Base-by-base conservation (phyloP, 2,797 vertebrate species). In the Myotis planiceps region DNA sequence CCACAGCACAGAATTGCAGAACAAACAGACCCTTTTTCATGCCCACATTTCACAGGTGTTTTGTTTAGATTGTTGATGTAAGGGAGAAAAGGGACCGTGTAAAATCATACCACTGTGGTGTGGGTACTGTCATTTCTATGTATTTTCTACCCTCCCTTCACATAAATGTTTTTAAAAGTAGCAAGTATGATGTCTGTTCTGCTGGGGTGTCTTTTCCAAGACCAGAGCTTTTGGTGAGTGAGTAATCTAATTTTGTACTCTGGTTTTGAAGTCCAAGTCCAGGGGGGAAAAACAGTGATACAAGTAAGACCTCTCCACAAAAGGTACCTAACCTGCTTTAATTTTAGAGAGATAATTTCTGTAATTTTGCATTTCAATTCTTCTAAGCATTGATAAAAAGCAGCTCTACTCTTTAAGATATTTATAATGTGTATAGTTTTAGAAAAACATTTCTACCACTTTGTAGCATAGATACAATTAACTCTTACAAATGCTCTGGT, bases 61-160 rank as follows among this genome's bases (percentile, higher is more conserved):
- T 88, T 92, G 32, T 92, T 94, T 92, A 85, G 90, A 76, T 75
- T 65, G 29, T 65, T n/a, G 23, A 53, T 58, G 13, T 80, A 65
- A 96, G 66, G 8, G 23, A 68, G 39, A 79, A 68, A 80, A 42
- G 27, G n/a, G 8, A 37, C 14, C 29, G 18, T 8, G 65, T 82
- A 53, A 79, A 92, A 71, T 55, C 15, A 66, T 4, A 66, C 15
- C 10, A 58, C 32, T 2, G 12, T 90, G 75, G 51, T 18, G 14
- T 86, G 47, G 21, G 63, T 74, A 39, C 34, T 92, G 15, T 55
- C 49, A 39, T 63, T 88, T 91, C 66, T 66, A 71, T 49, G 29
- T 94, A 55, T 65, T 94, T 63, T 69, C 4, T 49, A 9, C 21
- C 83, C 1, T 23, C 6, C 12, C 53, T 75, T 74, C 12, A 84